Percentiles rank a stretch among this genome's conserved stretches.
Conservation (phyloP, 2,888 invertebrate species). For the Pyrocoelia pectoralis region DNA sequence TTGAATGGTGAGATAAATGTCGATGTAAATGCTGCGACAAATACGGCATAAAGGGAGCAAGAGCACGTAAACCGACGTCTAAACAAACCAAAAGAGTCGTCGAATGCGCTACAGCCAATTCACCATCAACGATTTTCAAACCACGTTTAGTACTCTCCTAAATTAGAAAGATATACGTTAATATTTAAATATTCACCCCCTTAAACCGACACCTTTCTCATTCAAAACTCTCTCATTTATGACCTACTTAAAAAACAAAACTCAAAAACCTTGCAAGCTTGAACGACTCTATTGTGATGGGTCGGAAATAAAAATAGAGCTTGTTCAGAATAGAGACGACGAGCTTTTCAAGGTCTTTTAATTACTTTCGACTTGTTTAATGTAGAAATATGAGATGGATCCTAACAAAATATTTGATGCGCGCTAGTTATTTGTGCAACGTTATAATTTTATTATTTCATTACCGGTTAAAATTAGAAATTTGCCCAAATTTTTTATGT, state of each 20-base stretch:
- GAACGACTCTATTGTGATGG: neutral
- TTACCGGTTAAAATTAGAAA: too few species aligned
- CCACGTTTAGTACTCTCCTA: constrained; percentile 91
- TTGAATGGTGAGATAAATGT: constrained; percentile 70
- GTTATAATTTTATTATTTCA: too few species aligned
- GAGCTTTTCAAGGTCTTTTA: too few species aligned
- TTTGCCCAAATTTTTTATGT: too few species aligned
- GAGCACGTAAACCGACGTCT: constrained; percentile 83
- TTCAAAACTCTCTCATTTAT: neutral
- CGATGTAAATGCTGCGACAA: constrained; percentile 96
- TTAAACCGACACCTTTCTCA: too few species aligned
- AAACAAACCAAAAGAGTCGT: constrained; percentile 83
- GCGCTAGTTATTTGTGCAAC: too few species aligned
- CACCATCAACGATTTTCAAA: constrained; percentile 65
- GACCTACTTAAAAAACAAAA: neutral
- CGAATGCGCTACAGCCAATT: constrained; percentile 68
- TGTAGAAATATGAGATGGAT: too few species aligned
- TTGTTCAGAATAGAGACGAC: neutral
- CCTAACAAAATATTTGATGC: too few species aligned
- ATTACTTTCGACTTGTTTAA: too few species aligned
- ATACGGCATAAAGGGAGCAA: constrained; percentile 98
- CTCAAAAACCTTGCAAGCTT: neutral
- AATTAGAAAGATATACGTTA: constrained; percentile 32
- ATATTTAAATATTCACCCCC: too few species aligned
- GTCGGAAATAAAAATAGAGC: neutral